Evolutionary conservation across 2,797 vertebrate genomes (phyloP), one percentile per base, ranked within the genome.

Genomic region (Synaphobranchus kaupii): DNA sequence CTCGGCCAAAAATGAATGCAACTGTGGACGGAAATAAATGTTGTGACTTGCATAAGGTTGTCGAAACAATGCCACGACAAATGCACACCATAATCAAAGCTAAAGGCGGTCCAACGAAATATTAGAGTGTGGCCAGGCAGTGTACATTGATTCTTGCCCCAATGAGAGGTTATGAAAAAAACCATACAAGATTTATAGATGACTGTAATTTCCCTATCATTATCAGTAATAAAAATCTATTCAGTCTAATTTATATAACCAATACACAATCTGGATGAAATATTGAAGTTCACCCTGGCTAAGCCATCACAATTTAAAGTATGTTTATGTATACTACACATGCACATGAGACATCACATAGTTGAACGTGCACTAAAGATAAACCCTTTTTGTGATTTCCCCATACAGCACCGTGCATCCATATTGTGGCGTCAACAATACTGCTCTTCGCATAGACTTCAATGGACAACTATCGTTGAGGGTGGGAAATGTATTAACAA

Each of bases 371-470:
- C 48, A 25, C 50, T 56, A 56, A 84, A 13, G 50, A 84, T 58
- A 56, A 84, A 48, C n/a, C 54, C 52, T 31, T n/a, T 56, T 83
- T 68, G 78, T 87, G 56, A 50, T 83, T 87, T 83, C 47, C 58
- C 28, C 34, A 68, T 71, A 66, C 44, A 58, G 58, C 17, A 28
- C 22, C 3, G 25, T 3, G 34, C 31, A 39, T 34, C 71, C 34
- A 90, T 90, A 94, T 93, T 91, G 85, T 89, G 93, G 87, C 90
- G 93, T 95, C 93, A 94, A 92, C 91, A 94, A 93, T 39, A 39
- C 89, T 88, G 88, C 58, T 84, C 88, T 25, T 83, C 87, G 86
- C 47, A 89, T 85, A 56, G 90, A 93, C 89, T 90, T 89, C 10
- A 20, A 88, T 63, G 90, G 89, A 85, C 66, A 5, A 20, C 91